phyloP scores from a whole-genome alignment of 1,140 invertebrate species.

The Amyelois transitella region DNA sequence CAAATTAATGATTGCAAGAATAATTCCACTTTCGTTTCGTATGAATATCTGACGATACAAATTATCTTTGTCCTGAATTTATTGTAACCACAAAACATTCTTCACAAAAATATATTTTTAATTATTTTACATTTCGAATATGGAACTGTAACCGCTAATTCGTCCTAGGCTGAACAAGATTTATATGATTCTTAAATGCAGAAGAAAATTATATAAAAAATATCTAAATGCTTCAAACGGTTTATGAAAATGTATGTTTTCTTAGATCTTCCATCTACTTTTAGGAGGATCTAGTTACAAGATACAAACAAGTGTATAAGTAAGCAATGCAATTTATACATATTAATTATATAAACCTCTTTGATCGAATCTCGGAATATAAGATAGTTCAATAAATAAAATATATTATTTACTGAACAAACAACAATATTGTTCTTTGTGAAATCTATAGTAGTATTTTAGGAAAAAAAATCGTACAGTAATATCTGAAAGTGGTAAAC shows the following conservation, averaged over 20 bases:
- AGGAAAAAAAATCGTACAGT: too few relatives aligned
- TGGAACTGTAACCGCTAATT: slow-evolving; percentile 57
- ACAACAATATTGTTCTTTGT: too few relatives aligned
- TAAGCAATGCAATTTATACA: too few relatives aligned
- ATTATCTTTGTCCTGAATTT: slow-evolving; percentile 24
- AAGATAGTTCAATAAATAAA: too few relatives aligned
- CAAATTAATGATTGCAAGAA: slow-evolving; percentile 69
- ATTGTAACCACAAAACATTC: slow-evolving; percentile 55
- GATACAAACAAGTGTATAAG: too few relatives aligned
- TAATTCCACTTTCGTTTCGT: slow-evolving; percentile 45
- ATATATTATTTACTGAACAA: too few relatives aligned
- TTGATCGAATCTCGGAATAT: too few relatives aligned
- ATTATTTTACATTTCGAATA: slow-evolving; percentile 46
- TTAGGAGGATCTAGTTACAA: neutral
- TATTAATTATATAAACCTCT: too few relatives aligned
- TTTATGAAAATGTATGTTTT: neutral
- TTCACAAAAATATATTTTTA: slow-evolving; percentile 66
- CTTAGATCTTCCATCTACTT: neutral
- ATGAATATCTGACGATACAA: slow-evolving; percentile 27
- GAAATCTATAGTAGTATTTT: too few relatives aligned
- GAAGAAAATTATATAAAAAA: slow-evolving; percentile 25
- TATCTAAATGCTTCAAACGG: slow-evolving; percentile 37
- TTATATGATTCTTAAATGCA: slow-evolving; percentile 30
- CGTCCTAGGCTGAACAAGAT: slow-evolving; percentile 38
- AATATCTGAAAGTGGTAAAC: too few relatives aligned